Percentiles rank a stretch among this genome's conserved stretches.
phyloP scores from a whole-genome alignment of 1,140 invertebrate genomes.

The Drosophila quadrilineata region DNA sequence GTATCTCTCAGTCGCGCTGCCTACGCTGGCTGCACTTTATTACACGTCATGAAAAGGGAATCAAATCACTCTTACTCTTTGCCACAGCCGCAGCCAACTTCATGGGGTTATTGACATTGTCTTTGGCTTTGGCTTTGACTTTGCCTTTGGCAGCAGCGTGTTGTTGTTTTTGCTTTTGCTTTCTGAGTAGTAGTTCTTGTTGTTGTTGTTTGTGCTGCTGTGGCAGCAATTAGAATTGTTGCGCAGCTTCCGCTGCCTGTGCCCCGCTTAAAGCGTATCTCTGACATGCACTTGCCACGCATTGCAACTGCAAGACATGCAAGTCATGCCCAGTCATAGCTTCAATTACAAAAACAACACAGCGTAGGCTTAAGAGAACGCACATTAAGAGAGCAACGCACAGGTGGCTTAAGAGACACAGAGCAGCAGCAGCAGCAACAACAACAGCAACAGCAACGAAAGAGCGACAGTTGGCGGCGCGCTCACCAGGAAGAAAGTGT shows the following conservation, averaged over 20 bases:
- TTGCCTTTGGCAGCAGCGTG: conserved; percentile 13
- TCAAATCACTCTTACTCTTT: conserved; percentile 79
- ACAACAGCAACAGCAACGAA: no score
- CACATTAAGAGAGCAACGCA: conserved; percentile 26
- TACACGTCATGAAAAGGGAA: conserved; percentile 73
- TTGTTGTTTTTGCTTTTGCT: conserved; percentile 58
- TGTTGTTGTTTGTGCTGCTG: not conserved
- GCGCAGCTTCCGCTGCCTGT: conserved; percentile 33
- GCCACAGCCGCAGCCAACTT: conserved; percentile 24
- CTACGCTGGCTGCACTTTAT: conserved; percentile 28
- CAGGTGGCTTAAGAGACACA: conserved; percentile 44
- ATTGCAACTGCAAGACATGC: conserved; percentile 46
- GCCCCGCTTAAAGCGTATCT: not conserved
- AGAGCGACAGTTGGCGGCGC: no score
- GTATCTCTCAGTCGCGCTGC: no score
- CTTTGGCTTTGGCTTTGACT: conserved; percentile 23
- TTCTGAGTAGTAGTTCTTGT: conserved; percentile 28
- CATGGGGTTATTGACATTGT: conserved; percentile 60
- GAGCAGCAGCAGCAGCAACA: not conserved
- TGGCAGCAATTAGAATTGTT: conserved; percentile 59
- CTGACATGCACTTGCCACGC: conserved; percentile 45
- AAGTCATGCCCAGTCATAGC: conserved; percentile 50
- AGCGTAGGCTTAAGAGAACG: conserved; percentile 31
- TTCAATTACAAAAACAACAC: conserved; percentile 26
- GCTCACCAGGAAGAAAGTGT: conserved; percentile 75